Conservation (phyloP, 2,888 invertebrate genomes). For the Sinopyrophorus schimmeli region DNA sequence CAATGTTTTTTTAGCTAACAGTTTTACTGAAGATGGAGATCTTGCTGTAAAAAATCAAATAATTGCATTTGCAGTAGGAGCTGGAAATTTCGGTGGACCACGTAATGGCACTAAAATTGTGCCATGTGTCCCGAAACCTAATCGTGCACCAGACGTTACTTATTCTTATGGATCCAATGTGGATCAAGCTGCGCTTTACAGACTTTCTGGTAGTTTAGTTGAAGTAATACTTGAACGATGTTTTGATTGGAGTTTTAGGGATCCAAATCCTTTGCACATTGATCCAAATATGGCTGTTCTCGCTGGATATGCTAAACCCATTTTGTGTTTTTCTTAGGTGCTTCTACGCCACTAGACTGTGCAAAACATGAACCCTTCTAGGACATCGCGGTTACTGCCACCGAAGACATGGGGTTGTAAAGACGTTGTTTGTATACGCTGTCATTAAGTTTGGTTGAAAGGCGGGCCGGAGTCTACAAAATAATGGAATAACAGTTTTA, state of each 20-base stretch:
- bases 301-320: conserved; percentile 84
- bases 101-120: conserved; percentile 69
- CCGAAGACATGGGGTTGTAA: too few relatives aligned
- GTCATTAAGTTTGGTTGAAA: too few relatives aligned
- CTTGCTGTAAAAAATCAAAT: conserved; percentile 79
- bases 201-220: conserved; percentile 52
- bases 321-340: conserved; percentile 78
- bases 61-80: conserved; percentile 79
- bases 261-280: conserved; percentile 93
- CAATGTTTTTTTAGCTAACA: conserved; percentile 60
- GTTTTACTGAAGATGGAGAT: conserved; percentile 70
- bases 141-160: conserved; percentile 75
- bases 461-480: too few relatives aligned
- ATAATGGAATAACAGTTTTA: too few relatives aligned
- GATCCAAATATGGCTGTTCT: conserved; percentile 84
- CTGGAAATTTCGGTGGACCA: conserved; percentile 87
- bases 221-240: background rate
- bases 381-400: too few relatives aligned
- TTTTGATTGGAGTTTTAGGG: conserved; percentile 69
- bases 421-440: too few relatives aligned
- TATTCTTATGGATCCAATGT: conserved; percentile 73
- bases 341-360: too few relatives aligned
- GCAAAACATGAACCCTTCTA: too few relatives aligned
- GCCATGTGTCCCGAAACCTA: conserved; percentile 70
- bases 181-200: conserved; percentile 82